phyloP scores from a whole-genome alignment of 1,140 invertebrate species.

The Condylostylus longicornis region DNA sequence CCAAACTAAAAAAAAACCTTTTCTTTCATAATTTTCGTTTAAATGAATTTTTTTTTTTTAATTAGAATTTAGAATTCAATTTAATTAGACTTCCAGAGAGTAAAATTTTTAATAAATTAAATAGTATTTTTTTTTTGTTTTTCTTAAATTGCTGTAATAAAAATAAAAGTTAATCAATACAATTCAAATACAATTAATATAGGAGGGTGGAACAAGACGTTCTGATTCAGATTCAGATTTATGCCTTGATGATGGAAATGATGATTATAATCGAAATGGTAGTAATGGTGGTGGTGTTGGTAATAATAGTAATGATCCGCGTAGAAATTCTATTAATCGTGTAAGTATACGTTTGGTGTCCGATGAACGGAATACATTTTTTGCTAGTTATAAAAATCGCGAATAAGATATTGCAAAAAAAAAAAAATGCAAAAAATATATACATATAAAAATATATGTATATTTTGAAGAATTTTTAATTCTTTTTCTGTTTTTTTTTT shows the following conservation, averaged over 20 bases:
- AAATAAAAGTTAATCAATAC: constrained; percentile 3
- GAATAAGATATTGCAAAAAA: constrained; percentile 16
- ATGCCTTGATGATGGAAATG: constrained; percentile 54
- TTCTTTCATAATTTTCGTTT: no score
- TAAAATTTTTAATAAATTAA: no score
- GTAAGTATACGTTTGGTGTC: constrained; percentile 31
- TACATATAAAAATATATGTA: no score
- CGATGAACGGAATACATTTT: constrained; percentile 25
- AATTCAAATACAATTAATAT: constrained; percentile 11
- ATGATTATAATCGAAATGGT: no score
- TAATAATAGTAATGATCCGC: constrained; percentile 8
- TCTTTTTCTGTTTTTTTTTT: no score
- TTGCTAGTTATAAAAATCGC: constrained; percentile 32
- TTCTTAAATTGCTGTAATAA: no score
- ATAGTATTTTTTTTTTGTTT: no score
- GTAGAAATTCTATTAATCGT: constrained; percentile 30
- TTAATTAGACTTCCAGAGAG: no score
- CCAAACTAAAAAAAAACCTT: no score
- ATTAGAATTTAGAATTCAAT: no score
- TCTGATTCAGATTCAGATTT: constrained; percentile 75
- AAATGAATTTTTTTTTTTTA: background rate
- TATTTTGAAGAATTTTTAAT: no score
- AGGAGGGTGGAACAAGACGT: constrained; percentile 48
- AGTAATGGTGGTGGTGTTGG: constrained; percentile 9
- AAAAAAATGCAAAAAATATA: constrained; percentile 1